Evolutionary conservation across 2,797 vertebrate genomes (phyloP).

Genomic region (Pseudochirops corinnae): DNA sequence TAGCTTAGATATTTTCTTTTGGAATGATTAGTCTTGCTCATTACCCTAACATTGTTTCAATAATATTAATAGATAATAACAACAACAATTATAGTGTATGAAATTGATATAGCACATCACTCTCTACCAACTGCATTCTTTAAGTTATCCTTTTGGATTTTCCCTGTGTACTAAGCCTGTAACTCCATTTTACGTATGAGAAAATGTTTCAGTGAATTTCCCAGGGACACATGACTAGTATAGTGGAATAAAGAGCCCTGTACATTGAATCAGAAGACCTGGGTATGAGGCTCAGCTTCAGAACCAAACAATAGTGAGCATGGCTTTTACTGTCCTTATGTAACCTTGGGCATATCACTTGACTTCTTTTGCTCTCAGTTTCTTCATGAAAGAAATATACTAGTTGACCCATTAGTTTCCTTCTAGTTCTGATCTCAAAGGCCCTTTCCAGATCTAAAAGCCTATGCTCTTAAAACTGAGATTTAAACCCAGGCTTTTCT

Average conservation of each 20-base stretch:
- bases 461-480: not conserved
- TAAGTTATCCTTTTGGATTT: not conserved
- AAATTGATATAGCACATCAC: not conserved
- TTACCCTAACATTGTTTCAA: not conserved
- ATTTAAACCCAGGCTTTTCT: not conserved
- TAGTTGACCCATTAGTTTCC: not conserved
- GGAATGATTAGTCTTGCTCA: not conserved
- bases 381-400: not conserved
- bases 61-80: not conserved
- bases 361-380: not conserved
- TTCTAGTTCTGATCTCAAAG: not conserved
- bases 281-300: not conserved
- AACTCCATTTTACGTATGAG: not conserved
- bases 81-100: not conserved
- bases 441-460: not conserved
- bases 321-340: not conserved
- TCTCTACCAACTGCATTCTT: not conserved
- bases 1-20: not conserved
- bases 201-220: not conserved
- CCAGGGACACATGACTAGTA: not conserved
- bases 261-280: not conserved
- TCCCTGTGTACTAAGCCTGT: not conserved
- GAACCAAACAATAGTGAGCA: not conserved
- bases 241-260: not conserved
- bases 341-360: not conserved